Percentiles rank a stretch among this genome's conserved stretches.
Conservation (phyloP, 2,888 invertebrate genomes). For the Linnaemya vulpina region DNA sequence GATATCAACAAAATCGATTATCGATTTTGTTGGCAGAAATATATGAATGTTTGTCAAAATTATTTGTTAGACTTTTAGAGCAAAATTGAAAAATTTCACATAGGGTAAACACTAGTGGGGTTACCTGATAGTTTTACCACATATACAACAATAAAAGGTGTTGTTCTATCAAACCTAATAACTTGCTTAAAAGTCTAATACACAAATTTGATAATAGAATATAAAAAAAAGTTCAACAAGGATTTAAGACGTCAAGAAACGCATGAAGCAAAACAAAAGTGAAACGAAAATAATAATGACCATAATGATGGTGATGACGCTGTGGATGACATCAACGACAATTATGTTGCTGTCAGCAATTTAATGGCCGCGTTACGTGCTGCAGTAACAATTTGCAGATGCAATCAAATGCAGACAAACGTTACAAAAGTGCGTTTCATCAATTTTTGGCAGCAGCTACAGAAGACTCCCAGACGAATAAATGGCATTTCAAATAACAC, state of each 20-base stretch:
- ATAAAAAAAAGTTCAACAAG: background rate
- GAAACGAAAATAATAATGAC: slow-evolving; percentile 59
- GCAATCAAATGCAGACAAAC: slow-evolving; percentile 52
- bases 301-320: slow-evolving; percentile 50
- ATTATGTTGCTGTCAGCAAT: slow-evolving; percentile 71
- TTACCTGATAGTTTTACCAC: too few relatives aligned
- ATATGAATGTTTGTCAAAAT: too few relatives aligned
- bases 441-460: slow-evolving; percentile 39
- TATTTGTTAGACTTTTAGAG: too few relatives aligned
- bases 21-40: too few relatives aligned
- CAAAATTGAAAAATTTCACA: too few relatives aligned
- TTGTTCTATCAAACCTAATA: slow-evolving; percentile 16
- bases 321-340: slow-evolving; percentile 64
- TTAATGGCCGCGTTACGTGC: slow-evolving; percentile 73
- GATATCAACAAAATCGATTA: too few relatives aligned
- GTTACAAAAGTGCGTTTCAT: slow-evolving; percentile 60
- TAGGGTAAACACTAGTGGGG: too few relatives aligned
- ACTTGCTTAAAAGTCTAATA: slow-evolving; percentile 41
- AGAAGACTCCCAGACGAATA: slow-evolving; percentile 49
- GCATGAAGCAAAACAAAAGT: slow-evolving; percentile 42
- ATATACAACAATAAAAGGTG: slow-evolving; percentile 6
- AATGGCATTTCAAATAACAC: slow-evolving; percentile 50
- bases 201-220: slow-evolving; percentile 2
- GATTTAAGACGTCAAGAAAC: slow-evolving; percentile 2
- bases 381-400: slow-evolving; percentile 52